Evolutionary conservation across 2,797 vertebrate species (phyloP), one percentile per base, ranked within the genome.

Genomic region (Choloepus didactylus): DNA sequence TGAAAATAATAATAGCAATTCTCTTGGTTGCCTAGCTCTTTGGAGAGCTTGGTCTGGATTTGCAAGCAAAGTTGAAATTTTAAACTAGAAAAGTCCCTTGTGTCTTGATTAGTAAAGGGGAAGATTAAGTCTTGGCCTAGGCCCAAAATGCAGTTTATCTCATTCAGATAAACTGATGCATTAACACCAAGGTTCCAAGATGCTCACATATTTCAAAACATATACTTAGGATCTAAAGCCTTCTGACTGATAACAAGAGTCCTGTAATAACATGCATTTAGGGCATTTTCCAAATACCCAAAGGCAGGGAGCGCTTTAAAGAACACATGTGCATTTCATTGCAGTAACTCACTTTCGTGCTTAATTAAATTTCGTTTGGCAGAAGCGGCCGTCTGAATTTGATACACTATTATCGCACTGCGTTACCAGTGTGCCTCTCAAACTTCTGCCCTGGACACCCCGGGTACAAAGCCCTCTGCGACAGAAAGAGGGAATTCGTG

Each of bases 351-450:
- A 96, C 62, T 96, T 97, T 96, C 83, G 81, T 77, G 96, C 91
- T 97, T 97, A 97, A 97, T 98, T 98, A 96, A 97, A 97, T 97
- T 96, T 83, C 87, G 93, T 96, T 97, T 96, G 97, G 96, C 95
- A 98, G 89, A 97, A 96, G 84, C 86, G 77, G 86, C 64, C 5
- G 94, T 97, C 94, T 76, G 91, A 97, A 97, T 95, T 96, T 94
- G 91, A 97, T 96, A 86, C 83, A 86, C 66, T 95, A 62, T 97
- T 90, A 96, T 94, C 51, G 27, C 85, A 85, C 95, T 60, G 23
- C 56, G 83, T 96, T 96, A 80, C 95, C 51, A 91, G 29, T 82
- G 69, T 5, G 76, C 35, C n/a, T 95, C 75, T 84, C 89, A 93
- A 89, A 46, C 81, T 96, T 93, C 93, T 96, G 83, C 90, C 62